Percentiles rank a stretch among this genome's conserved stretches.
Evolutionary conservation across 30 jellyfish, hydroid and myxozoan genomes (phyloP).

Genomic region (Pseudorhiza aurosa): DNA sequence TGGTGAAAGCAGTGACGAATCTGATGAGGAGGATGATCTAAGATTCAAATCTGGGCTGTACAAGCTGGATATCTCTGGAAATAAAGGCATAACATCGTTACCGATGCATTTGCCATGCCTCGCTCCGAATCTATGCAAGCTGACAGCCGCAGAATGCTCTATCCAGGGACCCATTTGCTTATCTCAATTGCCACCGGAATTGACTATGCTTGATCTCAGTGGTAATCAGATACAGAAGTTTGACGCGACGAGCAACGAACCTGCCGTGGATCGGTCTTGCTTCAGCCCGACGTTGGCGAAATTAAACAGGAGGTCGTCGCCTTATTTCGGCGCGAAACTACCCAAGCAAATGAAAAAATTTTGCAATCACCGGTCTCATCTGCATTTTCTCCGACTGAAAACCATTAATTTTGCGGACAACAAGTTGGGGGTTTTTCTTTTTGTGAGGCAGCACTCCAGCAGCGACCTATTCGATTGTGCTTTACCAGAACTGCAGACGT

Average conservation of each 20-base stretch:
- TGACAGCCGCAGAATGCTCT: constrained; percentile 42
- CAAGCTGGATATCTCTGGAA: constrained; percentile 72
- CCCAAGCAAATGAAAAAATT: constrained; percentile 9
- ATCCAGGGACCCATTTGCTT: constrained; percentile 20
- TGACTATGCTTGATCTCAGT: constrained; percentile 66
- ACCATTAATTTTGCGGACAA: constrained; percentile 58
- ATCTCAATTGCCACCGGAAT: constrained; percentile 54
- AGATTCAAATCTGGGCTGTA: constrained; percentile 53
- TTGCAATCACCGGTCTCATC: constrained; percentile 88
- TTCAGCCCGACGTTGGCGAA: not conserved
- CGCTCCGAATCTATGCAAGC: constrained; percentile 83
- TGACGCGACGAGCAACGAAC: constrained; percentile 41
- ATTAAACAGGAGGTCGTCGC: constrained; percentile 20
- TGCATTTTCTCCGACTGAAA: constrained; percentile 41
- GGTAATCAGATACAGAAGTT: constrained; percentile 52
- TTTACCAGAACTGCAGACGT: constrained; percentile 62
- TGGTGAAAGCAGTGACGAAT: constrained; percentile 79
- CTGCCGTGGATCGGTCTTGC: constrained; percentile 25
- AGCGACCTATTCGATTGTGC: constrained; percentile 45
- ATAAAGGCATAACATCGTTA: constrained; percentile 28
- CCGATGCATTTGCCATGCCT: constrained; percentile 85
- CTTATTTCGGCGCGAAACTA: not conserved
- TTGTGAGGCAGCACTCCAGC: constrained; percentile 28
- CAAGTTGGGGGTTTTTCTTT: constrained; percentile 30
- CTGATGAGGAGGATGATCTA: constrained; percentile 77